These are phyloP conservation scores for Echiichthys vipera DNA, from an alignment of 2,797 vertebrate species.

Conservation along the genomic window DNA sequence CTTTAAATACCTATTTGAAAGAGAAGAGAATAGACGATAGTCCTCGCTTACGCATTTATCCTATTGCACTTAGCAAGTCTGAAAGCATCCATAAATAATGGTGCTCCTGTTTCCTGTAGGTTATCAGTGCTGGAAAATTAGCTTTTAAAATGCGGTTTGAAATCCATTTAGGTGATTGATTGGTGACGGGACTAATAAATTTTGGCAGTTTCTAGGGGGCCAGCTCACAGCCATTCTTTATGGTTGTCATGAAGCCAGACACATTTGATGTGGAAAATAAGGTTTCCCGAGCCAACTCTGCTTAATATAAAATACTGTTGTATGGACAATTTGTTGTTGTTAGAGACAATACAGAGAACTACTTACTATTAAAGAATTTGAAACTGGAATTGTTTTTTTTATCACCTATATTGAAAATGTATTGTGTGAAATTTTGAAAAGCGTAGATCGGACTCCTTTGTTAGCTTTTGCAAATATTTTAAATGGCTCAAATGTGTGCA, in stretches of 20 bases:
- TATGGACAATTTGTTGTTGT: conserved; percentile 77
- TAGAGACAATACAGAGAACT: conserved; percentile 32
- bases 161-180: conserved; percentile 90
- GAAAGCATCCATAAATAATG: conserved; percentile 85
- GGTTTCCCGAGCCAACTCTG: conserved; percentile 75
- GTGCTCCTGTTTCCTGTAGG: conserved; percentile 80
- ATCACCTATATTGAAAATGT: conserved; percentile 18
- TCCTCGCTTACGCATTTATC: conserved; percentile 76
- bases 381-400: conserved; percentile 7
- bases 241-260: conserved; percentile 81
- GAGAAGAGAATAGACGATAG: conserved; percentile 54
- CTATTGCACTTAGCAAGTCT: conserved; percentile 80
- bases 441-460: not conserved
- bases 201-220: conserved; percentile 82
- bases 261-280: conserved; percentile 79
- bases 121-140: conserved; percentile 89
- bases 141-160: conserved; percentile 91
- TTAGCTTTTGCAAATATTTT: conserved; percentile 10
- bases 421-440: conserved; percentile 8
- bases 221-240: conserved; percentile 81
- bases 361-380: conserved; percentile 32
- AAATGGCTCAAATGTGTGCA: conserved; percentile 8
- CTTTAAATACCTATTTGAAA: conserved; percentile 75
- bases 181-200: conserved; percentile 86
- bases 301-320: conserved; percentile 70